These are phyloP conservation scores for human DNA, from an alignment of 2,113 vertebrate genomes.

Conservation along the genomic window DNA sequence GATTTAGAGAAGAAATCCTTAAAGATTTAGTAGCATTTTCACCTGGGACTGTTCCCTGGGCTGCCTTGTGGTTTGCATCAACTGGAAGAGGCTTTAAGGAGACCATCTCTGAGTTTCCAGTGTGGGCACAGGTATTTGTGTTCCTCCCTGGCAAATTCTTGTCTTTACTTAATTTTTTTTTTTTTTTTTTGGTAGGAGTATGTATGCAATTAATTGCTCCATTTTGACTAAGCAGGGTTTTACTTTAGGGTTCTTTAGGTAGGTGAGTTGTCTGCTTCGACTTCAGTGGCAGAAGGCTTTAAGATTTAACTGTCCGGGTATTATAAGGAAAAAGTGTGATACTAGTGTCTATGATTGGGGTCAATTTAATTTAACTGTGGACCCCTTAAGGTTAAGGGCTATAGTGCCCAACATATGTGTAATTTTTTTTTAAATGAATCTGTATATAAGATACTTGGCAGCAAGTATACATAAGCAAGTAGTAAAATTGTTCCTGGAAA, in stretches of 20 bases:
- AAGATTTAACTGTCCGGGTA: not conserved
- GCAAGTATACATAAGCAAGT: not conserved
- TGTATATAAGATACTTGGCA: not conserved
- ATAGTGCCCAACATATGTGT: not conserved
- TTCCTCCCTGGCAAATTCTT: not conserved
- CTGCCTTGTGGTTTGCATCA: not conserved
- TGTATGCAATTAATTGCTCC: not conserved
- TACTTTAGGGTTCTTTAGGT: not conserved
- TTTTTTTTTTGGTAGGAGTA: not conserved
- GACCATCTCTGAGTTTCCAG: not conserved
- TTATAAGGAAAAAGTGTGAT: not conserved
- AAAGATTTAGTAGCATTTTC: not conserved
- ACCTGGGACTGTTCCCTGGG: not conserved
- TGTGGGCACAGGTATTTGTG: not conserved
- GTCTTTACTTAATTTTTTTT: not conserved
- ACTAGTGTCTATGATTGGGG: not conserved
- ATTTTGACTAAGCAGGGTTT: not conserved
- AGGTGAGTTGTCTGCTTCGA: not conserved
- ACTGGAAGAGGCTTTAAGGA: not conserved
- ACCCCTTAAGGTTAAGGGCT: not conserved
- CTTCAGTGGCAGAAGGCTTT: not conserved
- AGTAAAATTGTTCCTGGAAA: not conserved
- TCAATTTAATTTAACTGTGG: not conserved
- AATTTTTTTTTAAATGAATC: not conserved
- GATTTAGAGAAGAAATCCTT: not conserved